Conservation (phyloP, 2,797 vertebrate genomes). For the Chanos chanos region DNA sequence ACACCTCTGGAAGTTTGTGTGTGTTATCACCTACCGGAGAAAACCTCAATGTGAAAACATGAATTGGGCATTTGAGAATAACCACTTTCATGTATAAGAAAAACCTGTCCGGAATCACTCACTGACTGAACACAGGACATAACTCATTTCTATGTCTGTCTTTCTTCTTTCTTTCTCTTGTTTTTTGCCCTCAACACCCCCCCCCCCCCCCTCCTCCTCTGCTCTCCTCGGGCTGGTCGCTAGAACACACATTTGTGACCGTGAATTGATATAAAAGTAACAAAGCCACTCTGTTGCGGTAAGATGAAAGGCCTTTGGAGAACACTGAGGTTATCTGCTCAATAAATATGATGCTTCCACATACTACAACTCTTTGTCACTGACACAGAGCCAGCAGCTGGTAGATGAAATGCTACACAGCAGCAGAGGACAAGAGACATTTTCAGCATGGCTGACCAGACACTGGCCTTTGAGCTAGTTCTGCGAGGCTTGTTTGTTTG, state of each 20-base stretch:
- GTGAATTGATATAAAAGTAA: slow-evolving; percentile 67
- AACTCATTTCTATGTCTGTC: neutral
- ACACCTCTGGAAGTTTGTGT: slow-evolving; percentile 70
- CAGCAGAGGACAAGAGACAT: slow-evolving; percentile 78
- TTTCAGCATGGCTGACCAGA: slow-evolving; percentile 81
- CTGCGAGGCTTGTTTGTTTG: slow-evolving; percentile 76
- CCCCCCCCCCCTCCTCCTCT: neutral
- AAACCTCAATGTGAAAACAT: slow-evolving; percentile 54
- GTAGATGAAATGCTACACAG: slow-evolving; percentile 77
- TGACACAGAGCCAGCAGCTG: slow-evolving; percentile 79
- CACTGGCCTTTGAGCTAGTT: slow-evolving; percentile 75
- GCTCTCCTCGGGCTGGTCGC: slow-evolving; percentile 33
- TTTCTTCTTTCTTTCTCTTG: neutral
- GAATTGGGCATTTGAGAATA: slow-evolving; percentile 62
- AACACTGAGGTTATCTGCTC: slow-evolving; percentile 71
- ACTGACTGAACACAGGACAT: slow-evolving; percentile 22
- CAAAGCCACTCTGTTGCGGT: slow-evolving; percentile 70
- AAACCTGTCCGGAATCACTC: neutral
- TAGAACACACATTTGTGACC: slow-evolving; percentile 38
- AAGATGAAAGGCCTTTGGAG: slow-evolving; percentile 61
- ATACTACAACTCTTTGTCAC: slow-evolving; percentile 77
- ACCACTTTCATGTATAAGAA: slow-evolving; percentile 1
- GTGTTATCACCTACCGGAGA: slow-evolving; percentile 57
- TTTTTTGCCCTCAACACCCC: neutral
- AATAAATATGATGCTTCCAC: slow-evolving; percentile 80